A percentile compares a stretch with the other conserved stretches of the same genome.
Conservation (phyloP, 2,797 vertebrate genomes). For the Pygocentrus nattereri region DNA sequence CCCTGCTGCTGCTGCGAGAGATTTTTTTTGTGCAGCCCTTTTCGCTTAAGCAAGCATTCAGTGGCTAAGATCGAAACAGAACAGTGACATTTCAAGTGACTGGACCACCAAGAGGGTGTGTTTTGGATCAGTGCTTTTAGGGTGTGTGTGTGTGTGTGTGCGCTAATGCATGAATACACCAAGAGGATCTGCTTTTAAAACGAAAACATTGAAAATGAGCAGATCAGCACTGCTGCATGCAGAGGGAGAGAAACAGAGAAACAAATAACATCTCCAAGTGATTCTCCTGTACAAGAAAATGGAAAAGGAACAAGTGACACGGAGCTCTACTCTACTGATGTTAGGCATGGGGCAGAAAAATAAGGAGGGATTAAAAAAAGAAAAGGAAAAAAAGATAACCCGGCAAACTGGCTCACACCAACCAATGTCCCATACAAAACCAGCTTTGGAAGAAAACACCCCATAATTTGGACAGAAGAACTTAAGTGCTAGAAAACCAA, state of each 20-base stretch:
- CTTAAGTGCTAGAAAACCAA: constrained; percentile 27
- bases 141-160: constrained; percentile 20
- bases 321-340: constrained; percentile 8
- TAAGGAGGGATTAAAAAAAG: constrained; percentile 13
- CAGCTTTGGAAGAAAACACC: constrained; percentile 27
- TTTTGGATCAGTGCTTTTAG: constrained; percentile 1
- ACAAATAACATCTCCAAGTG: neutral
- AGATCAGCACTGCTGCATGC: constrained; percentile 47
- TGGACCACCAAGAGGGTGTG: constrained; percentile 15
- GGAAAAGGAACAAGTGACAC: constrained; percentile 29
- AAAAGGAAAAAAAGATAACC: constrained; percentile 28
- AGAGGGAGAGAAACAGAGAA: constrained; percentile 27
- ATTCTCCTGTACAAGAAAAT: neutral
- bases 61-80: neutral
- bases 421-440: constrained; percentile 35
- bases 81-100: constrained; percentile 22
- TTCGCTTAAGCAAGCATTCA: neutral
- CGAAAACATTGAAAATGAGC: neutral
- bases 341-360: constrained; percentile 24
- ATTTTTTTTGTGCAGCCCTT: constrained; percentile 1
- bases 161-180: constrained; percentile 8
- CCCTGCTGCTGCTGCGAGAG: neutral
- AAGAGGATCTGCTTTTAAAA: constrained; percentile 17
- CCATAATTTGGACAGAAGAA: constrained; percentile 21
- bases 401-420: constrained; percentile 61